phyloP scores from a whole-genome alignment of 2,888 invertebrate genomes.

The Patella caerulea region DNA sequence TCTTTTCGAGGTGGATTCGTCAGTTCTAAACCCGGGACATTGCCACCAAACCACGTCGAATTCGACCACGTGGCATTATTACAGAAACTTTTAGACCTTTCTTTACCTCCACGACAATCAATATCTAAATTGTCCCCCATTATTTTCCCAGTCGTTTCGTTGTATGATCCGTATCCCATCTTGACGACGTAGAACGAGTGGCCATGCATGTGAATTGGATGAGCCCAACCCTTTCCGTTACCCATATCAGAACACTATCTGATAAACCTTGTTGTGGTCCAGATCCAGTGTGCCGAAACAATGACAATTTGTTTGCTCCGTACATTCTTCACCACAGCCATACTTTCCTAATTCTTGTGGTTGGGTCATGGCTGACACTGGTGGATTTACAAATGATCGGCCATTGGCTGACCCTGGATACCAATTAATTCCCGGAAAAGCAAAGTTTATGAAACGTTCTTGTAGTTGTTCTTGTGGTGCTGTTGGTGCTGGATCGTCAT shows the following conservation, averaged over 20 bases:
- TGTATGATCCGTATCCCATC: conserved; percentile 44
- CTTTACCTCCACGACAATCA: conserved; percentile 15
- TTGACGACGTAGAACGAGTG: conserved; percentile 61
- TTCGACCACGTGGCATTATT: conserved; percentile 58
- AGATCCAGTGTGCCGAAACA: conserved; percentile 52
- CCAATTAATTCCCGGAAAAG: conserved; percentile 52
- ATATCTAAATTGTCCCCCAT: conserved; percentile 14
- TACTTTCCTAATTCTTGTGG: conserved; percentile 49
- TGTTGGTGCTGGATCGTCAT: conserved; percentile 39
- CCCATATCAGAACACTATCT: conserved; percentile 58
- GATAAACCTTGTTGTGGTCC: conserved; percentile 46
- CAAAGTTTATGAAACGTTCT: conserved; percentile 62
- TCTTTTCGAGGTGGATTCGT: conserved; percentile 58
- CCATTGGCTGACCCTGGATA: conserved; percentile 55
- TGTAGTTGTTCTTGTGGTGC: conserved; percentile 34
- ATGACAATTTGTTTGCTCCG: conserved; percentile 44
- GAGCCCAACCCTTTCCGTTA: conserved; percentile 51
- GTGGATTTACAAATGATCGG: conserved; percentile 40
- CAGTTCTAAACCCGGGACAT: conserved; percentile 54
- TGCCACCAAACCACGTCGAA: conserved; percentile 50
- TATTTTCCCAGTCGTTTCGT: conserved; percentile 30
- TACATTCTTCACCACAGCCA: conserved; percentile 37
- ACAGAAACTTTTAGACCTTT: conserved; percentile 45
- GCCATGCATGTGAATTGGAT: conserved; percentile 63
- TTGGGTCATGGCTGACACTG: conserved; percentile 48